phyloP scores from a whole-genome alignment of 2,113 vertebrate genomes.

The Eudorcas thomsonii region DNA sequence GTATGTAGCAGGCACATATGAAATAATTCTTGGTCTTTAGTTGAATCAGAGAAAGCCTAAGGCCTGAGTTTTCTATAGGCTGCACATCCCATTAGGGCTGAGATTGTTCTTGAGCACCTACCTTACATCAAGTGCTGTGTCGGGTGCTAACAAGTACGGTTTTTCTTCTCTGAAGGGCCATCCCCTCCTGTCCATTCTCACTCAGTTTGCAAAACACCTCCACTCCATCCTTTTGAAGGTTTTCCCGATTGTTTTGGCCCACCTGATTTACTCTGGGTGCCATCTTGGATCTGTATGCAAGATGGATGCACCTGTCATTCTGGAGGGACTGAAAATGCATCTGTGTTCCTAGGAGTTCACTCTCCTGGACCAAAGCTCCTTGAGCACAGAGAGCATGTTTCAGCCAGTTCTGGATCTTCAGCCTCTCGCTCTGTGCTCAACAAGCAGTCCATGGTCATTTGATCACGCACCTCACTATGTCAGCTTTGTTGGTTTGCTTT shows the following conservation, averaged over 20 bases:
- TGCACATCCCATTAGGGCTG: rapidly evolving
- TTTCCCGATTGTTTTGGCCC: not conserved
- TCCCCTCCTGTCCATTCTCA: not conserved
- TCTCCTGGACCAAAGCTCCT: not conserved
- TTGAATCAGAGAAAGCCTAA: not conserved
- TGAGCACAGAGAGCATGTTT: not conserved
- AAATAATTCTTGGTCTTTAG: not conserved
- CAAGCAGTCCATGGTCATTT: not conserved
- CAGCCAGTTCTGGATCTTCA: not conserved
- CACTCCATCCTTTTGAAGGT: not conserved
- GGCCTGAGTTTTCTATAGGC: not conserved
- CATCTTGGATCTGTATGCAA: not conserved
- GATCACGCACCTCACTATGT: not conserved
- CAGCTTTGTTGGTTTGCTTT: not conserved
- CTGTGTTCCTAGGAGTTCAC: too few relatives aligned
- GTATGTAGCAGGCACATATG: not conserved
- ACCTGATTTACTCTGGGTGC: not conserved
- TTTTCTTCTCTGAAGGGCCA: not conserved
- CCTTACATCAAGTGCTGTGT: not conserved
- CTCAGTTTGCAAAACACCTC: not conserved
- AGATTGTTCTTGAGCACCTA: not conserved
- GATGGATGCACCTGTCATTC: rapidly evolving
- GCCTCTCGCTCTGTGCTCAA: not conserved
- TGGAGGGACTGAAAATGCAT: not conserved
- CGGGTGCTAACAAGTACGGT: not conserved